Base-by-base conservation (phyloP, 2,797 vertebrate species). In the Intellagama lesueurii region DNA sequence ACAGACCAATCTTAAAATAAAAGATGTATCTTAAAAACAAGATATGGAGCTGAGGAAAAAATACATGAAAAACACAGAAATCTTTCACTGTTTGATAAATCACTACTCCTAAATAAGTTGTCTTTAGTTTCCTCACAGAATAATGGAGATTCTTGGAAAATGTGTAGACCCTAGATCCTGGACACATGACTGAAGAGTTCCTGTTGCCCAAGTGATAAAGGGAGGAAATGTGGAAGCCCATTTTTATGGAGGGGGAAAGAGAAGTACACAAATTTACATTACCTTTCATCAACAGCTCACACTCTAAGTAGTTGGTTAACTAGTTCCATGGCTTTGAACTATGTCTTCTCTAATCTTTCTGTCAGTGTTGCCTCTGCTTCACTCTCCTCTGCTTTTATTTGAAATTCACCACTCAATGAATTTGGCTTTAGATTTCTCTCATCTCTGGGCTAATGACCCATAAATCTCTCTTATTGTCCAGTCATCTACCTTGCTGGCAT, bases 361-460 rank as follows among this genome's bases (percentile, higher is more conserved):
- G 69, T 73, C 40, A 69, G 16, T 56, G 52, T 87, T 52, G 14
- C 66, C 12, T 80, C n/a, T 60, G 0, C 26, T 16, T 80, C 26
- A 40, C 49, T 60, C 69, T 17, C 17, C 5, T 60, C 16, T 70
- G 17, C n/a, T 49, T 69, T 49, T 69, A 47, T 87, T 56, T 56
- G 52, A 56, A 56, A 73, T 64, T 83, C 64, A n/a, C 44, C 28
- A 44, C 28, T 35, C 28, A 49, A 28, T 68, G 47, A 40, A 47
- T 85, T 70, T n/a, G 47, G 30, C 83, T 85, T 73, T 84, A 72
- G 72, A 84, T 64, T 14, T 73, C 30, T 73, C 47, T 32, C 49
- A 35, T 85, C 30, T 85, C 49, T 75, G 17, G 32, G 22, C 14
- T 75, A n/a, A 73, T 75, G 69, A 35, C 83, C 40, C 52, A 56